Evolutionary conservation across 2,888 invertebrate species (phyloP).

Genomic region (Eilema depressum): DNA sequence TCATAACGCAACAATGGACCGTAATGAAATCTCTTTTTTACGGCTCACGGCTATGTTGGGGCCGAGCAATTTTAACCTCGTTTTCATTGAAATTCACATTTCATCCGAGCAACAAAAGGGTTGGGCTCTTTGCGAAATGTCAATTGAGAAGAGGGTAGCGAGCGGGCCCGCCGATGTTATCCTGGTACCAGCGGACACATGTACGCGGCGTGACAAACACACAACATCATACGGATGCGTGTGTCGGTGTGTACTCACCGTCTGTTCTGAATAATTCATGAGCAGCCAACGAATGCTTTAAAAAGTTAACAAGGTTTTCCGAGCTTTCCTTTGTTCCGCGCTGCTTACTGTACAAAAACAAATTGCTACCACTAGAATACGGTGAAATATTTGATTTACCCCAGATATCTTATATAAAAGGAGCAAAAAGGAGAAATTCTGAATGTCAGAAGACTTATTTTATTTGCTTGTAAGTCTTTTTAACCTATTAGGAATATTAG

Average conservation of each 20-base stretch:
- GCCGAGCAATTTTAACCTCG: constrained; percentile 79
- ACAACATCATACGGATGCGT: constrained; percentile 56
- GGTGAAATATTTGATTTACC: constrained; percentile 60
- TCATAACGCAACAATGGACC: constrained; percentile 78
- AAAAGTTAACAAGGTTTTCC: constrained; percentile 85
- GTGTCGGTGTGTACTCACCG: constrained; percentile 59
- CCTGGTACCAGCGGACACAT: constrained; percentile 66
- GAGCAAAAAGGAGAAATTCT: background rate
- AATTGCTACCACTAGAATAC: constrained; percentile 71
- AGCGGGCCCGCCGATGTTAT: constrained; percentile 59
- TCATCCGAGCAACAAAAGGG: constrained; percentile 80
- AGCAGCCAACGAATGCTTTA: constrained; percentile 80
- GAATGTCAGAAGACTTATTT: background rate
- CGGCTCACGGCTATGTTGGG: constrained; percentile 68
- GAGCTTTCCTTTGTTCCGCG: constrained; percentile 82
- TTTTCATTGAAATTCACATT: constrained; percentile 83
- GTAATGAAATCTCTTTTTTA: constrained; percentile 71
- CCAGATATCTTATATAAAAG: constrained; percentile 22
- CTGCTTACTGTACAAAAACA: constrained; percentile 75
- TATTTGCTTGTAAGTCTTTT: background rate
- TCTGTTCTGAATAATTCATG: constrained; percentile 80
- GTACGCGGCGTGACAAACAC: constrained; percentile 66
- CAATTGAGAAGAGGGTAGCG: constrained; percentile 79
- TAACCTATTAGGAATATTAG: background rate
- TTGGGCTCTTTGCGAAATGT: constrained; percentile 78